Evolutionary conservation across 2,113 vertebrate genomes (phyloP).

Genomic region (Python bivittatus): DNA sequence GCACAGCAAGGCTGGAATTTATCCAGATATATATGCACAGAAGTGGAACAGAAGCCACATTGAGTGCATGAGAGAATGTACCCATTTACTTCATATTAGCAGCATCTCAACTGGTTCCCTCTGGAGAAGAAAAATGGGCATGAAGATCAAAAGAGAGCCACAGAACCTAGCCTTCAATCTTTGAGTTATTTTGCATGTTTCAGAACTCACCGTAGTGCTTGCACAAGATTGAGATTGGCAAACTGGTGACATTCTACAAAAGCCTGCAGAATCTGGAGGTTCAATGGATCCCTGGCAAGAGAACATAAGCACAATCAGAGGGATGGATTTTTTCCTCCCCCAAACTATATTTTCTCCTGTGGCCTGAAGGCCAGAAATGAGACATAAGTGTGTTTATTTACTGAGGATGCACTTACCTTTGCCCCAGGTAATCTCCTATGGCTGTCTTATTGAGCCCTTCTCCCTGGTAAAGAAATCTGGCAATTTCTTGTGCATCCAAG

Average conservation of each 20-base stretch:
- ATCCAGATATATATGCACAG: not conserved
- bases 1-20: not conserved
- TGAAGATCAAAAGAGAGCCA: not conserved
- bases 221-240: slow-evolving; percentile 90
- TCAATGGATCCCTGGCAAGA: slow-evolving; percentile 79
- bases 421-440: slow-evolving; percentile 91
- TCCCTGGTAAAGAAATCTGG: slow-evolving; percentile 91
- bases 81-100: not conserved
- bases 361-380: not conserved
- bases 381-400: not conserved
- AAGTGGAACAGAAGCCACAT: not conserved
- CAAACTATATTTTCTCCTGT: not conserved
- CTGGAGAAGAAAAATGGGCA: not conserved
- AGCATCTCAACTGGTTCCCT: not conserved
- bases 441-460: slow-evolving; percentile 95
- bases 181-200: not conserved
- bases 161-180: not conserved
- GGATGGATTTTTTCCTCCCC: not conserved
- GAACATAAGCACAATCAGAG: not conserved
- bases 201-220: slow-evolving; percentile 84
- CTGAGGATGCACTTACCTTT: slow-evolving; percentile 77
- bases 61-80: not conserved
- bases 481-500: slow-evolving; percentile 73
- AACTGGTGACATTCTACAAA: slow-evolving; percentile 94
- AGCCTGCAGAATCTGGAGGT: slow-evolving; percentile 89